Conservation (phyloP, 2,797 vertebrate genomes). For the Galaxias olidus region DNA sequence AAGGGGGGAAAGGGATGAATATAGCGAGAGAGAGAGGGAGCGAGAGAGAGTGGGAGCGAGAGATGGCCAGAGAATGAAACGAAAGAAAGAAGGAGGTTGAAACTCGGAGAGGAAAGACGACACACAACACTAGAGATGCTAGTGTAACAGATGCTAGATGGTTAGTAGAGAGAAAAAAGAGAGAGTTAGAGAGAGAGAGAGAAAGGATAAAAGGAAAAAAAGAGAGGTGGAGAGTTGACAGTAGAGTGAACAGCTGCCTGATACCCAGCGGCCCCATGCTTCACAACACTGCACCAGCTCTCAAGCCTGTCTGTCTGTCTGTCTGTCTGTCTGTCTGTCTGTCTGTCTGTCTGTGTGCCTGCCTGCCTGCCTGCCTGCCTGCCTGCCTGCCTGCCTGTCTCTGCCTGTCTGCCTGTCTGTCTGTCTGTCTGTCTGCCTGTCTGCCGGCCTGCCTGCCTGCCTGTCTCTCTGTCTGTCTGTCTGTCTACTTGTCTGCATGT, state of each 20-base stretch:
- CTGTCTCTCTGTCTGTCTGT: too few species aligned
- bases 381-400: too few species aligned
- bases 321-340: too few species aligned
- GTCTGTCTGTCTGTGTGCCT: too few species aligned
- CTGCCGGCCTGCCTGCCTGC: too few species aligned
- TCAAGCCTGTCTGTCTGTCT: too few species aligned
- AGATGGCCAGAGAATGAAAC: conserved; percentile 15
- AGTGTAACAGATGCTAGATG: not conserved
- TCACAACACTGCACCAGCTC: conserved; percentile 88
- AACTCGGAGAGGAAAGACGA: too few species aligned
- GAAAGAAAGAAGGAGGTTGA: conserved; percentile 19
- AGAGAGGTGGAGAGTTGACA: conserved; percentile 3
- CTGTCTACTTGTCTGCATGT: too few species aligned
- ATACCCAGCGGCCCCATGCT: conserved; percentile 82
- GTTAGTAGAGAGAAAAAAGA: conserved; percentile 4
- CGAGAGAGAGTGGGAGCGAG: conserved; percentile 6
- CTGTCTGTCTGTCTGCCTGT: too few species aligned
- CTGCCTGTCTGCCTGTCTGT: too few species aligned
- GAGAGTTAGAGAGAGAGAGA: conserved; percentile 39
- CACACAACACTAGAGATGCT: too few species aligned
- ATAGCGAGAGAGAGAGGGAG: conserved; percentile 5
- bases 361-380: too few species aligned
- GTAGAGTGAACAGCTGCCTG: conserved; percentile 75
- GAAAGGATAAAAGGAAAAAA: conserved; percentile 41
- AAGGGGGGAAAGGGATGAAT: not conserved